Percentiles rank a stretch among this genome's conserved stretches.
These are phyloP conservation scores for Ambastaia sidthimunki DNA, from an alignment of 2,797 vertebrate genomes.

Conservation along the genomic window DNA sequence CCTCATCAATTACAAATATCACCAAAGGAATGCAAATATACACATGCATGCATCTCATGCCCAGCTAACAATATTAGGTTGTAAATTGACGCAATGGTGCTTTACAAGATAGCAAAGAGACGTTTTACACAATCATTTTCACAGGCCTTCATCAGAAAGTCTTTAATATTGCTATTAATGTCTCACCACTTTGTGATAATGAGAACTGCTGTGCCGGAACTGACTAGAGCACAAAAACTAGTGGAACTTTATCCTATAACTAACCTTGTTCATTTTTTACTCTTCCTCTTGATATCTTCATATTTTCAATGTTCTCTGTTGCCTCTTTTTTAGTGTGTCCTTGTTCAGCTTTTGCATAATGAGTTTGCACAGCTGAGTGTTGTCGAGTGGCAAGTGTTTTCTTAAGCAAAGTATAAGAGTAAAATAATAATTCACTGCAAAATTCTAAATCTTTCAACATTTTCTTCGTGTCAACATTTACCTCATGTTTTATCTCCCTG, in stretches of 20 bases:
- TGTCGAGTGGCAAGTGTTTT: not conserved
- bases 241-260: not conserved
- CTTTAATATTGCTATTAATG: slow-evolving; percentile 18
- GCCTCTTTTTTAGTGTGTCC: not conserved
- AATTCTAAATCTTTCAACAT: not conserved
- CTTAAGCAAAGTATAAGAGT: not conserved
- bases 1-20: not conserved
- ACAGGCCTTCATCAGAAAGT: slow-evolving; percentile 9
- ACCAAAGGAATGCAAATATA: not conserved
- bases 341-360: not conserved
- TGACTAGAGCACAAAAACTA: not conserved
- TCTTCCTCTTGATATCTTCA: not conserved
- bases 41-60: not conserved
- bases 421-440: not conserved
- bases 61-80: too few relatives aligned
- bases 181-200: not conserved
- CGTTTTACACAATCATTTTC: slow-evolving; percentile 20
- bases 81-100: not conserved
- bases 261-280: not conserved
- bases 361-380: not conserved
- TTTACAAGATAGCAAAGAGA: not conserved
- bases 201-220: not conserved
- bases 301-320: not conserved
- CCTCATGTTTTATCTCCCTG: not conserved
- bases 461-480: too few relatives aligned